Base-by-base conservation (phyloP, 2,797 vertebrate species). In the Babyrousa celebensis region DNA sequence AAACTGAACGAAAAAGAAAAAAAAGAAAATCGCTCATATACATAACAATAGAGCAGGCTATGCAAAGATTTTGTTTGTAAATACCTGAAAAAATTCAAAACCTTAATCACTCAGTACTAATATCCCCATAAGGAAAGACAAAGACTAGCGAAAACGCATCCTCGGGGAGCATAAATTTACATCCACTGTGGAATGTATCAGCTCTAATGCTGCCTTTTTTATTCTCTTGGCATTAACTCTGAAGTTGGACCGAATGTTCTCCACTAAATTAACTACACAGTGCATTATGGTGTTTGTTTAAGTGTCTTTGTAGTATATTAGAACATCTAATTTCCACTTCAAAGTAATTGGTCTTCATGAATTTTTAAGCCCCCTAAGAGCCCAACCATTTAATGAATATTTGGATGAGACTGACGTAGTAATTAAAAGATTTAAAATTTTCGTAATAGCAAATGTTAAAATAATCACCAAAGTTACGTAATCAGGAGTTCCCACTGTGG, bases 361-460 rank as follows among this genome's bases (percentile, higher is more conserved):
- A 71, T 90, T 96, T 91, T 21, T 65, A 83, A 84, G 54, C 9
- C 27, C 67, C 72, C 18, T 78, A 90, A 91, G 82, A 92, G 68
- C 68, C 63, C 89, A 75, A 32, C 48, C 20, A 36, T 54, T 90
- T 92, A 96, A 92, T 95, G 74, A 92, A 60, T 82, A 94, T 83
- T 91, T 58, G 54, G 36, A 87, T 74, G 60, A 95, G 78, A 84
- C 78, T 85, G 27, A 77, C 54, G 12, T 65, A 23, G 84, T 70
- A 94, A 96, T 93, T 94, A 96, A 96, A 82, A 90, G 23, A 94
- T 83, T 83, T 86, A 8, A 88, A 56, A 83, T 74, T 72, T 96
- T 94, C 82, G 67, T 83, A 71, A 92, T 83, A 94, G 48, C 1
- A 48, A 89, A 70, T 75, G 36, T 79, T 94, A 94, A 83, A 91